Evolutionary conservation across 2,797 vertebrate species (phyloP).

Genomic region (Hypotaenidia okinawae): DNA sequence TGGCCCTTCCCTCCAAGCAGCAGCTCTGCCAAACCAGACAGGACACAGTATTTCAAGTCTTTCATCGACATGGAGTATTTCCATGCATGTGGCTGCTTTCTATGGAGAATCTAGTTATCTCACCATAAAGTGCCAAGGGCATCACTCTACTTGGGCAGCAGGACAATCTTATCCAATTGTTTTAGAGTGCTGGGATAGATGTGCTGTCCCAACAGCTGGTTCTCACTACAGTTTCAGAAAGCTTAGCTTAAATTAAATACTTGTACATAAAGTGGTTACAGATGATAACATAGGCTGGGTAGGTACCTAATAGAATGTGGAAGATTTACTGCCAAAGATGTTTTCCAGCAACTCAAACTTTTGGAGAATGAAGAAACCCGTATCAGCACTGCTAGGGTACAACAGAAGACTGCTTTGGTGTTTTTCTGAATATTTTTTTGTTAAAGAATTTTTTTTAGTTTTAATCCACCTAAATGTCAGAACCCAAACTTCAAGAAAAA

Average conservation of each 20-base stretch:
- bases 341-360: neutral
- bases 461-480: neutral
- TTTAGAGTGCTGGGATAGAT: neutral
- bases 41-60: accelerated
- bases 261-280: neutral
- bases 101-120: accelerated
- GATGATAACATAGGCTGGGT: neutral
- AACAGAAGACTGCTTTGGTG: neutral
- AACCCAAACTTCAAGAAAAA: neutral
- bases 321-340: neutral
- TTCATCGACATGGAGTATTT: neutral
- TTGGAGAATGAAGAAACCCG: neutral
- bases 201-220: neutral
- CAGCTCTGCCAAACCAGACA: neutral
- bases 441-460: neutral
- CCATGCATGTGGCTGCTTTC: neutral
- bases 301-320: neutral
- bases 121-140: no score
- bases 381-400: neutral
- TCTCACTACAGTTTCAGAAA: neutral
- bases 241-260: neutral
- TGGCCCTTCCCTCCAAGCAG: neutral
- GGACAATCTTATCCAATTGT: accelerated
- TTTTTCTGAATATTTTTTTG: neutral
- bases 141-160: neutral